Evolutionary conservation across 2,888 invertebrate species (phyloP).

Genomic region (Tholera decimalis): DNA sequence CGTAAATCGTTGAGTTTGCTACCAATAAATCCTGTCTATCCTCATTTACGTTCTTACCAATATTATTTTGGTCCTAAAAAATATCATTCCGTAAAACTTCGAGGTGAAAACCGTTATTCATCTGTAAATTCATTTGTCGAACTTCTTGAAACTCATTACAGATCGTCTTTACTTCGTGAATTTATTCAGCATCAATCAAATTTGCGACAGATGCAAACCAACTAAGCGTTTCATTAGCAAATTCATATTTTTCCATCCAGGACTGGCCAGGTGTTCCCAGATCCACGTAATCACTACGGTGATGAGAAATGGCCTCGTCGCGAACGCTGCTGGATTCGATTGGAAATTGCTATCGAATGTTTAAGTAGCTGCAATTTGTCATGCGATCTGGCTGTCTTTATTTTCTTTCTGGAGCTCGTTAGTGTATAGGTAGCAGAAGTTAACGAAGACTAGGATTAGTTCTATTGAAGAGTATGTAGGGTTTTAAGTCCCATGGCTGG

Average conservation of each 20-base stretch:
- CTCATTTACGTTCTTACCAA: conserved; percentile 15
- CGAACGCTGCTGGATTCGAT: conserved; percentile 66
- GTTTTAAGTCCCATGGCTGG: too few species aligned
- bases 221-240: conserved; percentile 81
- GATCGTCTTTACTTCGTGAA: conserved; percentile 58
- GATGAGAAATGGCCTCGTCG: conserved; percentile 72
- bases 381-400: conserved; percentile 54
- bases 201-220: conserved; percentile 75
- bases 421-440: conserved; percentile 18
- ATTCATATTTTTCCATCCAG: conserved; percentile 76
- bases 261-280: conserved; percentile 69
- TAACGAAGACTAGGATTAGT: neutral
- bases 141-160: conserved; percentile 67
- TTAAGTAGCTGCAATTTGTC: conserved; percentile 65
- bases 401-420: conserved; percentile 51
- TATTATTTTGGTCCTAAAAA: conserved; percentile 10
- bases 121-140: conserved; percentile 56
- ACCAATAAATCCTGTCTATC: conserved; percentile 27
- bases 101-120: conserved; percentile 58
- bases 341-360: conserved; percentile 69
- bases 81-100: conserved; percentile 40
- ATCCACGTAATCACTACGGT: conserved; percentile 69
- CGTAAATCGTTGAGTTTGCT: conserved; percentile 13
- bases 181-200: conserved; percentile 77
- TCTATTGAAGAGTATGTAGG: neutral